phyloP scores from a whole-genome alignment of 2,113 vertebrate species.

The Melanostigma gelatinosum region DNA sequence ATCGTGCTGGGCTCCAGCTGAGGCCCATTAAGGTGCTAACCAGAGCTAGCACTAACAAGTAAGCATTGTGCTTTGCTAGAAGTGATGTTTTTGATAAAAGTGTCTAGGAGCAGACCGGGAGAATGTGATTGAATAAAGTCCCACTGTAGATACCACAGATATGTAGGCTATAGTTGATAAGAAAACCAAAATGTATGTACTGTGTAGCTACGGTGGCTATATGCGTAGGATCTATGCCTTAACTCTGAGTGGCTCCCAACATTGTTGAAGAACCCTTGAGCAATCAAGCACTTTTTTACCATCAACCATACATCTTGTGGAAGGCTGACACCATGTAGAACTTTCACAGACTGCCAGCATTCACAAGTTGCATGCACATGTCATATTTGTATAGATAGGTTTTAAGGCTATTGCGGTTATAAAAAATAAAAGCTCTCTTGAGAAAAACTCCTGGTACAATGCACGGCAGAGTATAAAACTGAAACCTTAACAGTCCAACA shows the following conservation, averaged over 20 bases:
- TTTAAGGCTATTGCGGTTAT: too few species aligned
- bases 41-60: constrained; percentile 30
- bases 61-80: constrained; percentile 11
- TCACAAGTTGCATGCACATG: neutral
- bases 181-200: neutral
- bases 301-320: too few species aligned
- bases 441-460: neutral
- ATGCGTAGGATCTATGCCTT: neutral
- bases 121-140: neutral
- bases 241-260: neutral
- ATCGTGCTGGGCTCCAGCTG: constrained; percentile 15
- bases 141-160: neutral
- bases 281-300: neutral
- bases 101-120: neutral
- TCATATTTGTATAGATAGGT: neutral
- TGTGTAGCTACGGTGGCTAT: neutral
- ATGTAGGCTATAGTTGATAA: neutral
- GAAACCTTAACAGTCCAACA: neutral
- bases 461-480: neutral
- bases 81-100: constrained; percentile 2
- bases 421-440: neutral
- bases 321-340: too few species aligned
- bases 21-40: constrained; percentile 47
- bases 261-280: neutral
- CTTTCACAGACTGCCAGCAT: neutral